Evolutionary conservation across 2,113 vertebrate genomes (phyloP), one percentile per base, ranked within the genome.

Genomic region (Austrofundulus limnaeus): DNA sequence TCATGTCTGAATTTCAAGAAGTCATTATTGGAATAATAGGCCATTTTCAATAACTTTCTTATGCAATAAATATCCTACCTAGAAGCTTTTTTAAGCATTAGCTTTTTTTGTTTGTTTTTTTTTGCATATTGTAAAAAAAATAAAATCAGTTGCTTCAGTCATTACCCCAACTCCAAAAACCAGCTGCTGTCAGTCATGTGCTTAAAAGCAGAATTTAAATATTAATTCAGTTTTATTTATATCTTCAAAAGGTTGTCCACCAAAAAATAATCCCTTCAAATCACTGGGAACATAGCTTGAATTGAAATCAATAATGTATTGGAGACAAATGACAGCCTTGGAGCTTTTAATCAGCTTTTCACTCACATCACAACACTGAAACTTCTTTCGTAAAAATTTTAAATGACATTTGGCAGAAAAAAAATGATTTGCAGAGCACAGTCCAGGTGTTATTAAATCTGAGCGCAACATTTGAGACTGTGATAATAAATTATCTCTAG

Each of bases 361-460:
- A 11, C 28, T 7, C 31, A 23, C 11, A 20, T 16, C 15, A 11
- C 6, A 15, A 11, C 10, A 56, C 19, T 24, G 19, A 49, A 61
- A n/a, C 24, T 19, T 19, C 38, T 60, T 43, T 25, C 16, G 38
- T 17, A 37, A 56, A 56, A 2, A 45, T 12, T 21, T 49, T 8
- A 57, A 48, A 56, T 48, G 23, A 15, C 16, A 43, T 71, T 41
- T 11, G 6, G 17, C 41, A 47, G 21, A 47, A 61, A 25, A 47
- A 54, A 25, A 41, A 53, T 47, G 13, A 47, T 39, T 38, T 4
- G 5, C 15, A 16, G 20, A 45, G 16, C n/a, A 48, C 16, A 37
- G 28, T 20, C 25, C 42, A 8, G 4, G n/a, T 43, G 25, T 43
- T 50, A 56, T 43, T 50, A 47, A 24, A 21, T 61, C 43, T 43